Base-by-base conservation (phyloP, 2,113 vertebrate species). In the Rhinogobius similis region DNA sequence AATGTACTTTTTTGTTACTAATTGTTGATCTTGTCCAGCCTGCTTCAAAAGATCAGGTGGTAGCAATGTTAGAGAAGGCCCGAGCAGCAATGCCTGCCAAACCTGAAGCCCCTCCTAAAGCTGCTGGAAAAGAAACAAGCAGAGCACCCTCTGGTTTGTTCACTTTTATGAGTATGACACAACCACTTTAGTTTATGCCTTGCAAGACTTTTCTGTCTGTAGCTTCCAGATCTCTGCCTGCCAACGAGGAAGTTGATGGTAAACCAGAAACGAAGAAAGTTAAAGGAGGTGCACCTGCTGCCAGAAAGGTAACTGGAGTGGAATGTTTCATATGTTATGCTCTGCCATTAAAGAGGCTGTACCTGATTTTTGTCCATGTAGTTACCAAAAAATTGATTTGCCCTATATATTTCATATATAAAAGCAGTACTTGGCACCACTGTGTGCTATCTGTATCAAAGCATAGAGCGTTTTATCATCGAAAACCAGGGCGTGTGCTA, bases 11-110 rank as follows among this genome's bases (percentile, higher is more conserved):
- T 16, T 43, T 1, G 1, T 23, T 7, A 58, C 26, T 63, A n/a
- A 10, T 38, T 64, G 16, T 10, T 87, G 1, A 24, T 65, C 26
- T 68, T 20, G 61, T 68, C 0, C 87, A 99, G 98, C 90, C 95
- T 32, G 89, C 96, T 77, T 99, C 97, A n/a, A 99, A 98, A 92
- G 97, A 99, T 88, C 96, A 97, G 74, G 96, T 98, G 64, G 56
- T 96, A 52, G 88, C 86, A 82, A 94, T 98, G 95, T 90, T 99
- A 86, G 98, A 99, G 73, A 99, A 99, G 82, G 97, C 97, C 77
- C 93, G 97, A 90, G 90, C 94, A 2, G 93, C 94, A 72, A 95
- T 99, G 95, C 97, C 97, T 36, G 94, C 94, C 73, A 98, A 98
- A 89, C 96, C 94, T 48, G 92, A 2, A 12, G 29, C 91, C 48